Percentiles rank a stretch among this genome's conserved stretches.
Conservation (phyloP, 1,140 invertebrate species). For the Drosophila hydei region DNA sequence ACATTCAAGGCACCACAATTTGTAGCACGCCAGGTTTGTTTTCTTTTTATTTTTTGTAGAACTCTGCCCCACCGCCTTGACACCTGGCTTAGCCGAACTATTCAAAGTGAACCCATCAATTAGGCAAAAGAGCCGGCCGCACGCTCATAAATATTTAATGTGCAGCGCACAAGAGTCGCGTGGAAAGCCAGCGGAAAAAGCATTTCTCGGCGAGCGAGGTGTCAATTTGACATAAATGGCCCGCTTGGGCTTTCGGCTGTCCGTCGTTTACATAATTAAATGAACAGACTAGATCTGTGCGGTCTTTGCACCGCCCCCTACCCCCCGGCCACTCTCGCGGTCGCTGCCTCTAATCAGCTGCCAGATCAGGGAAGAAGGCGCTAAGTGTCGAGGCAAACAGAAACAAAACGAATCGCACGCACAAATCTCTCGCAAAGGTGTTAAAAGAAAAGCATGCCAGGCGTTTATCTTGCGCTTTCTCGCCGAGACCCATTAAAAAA, state of each 20-base stretch:
- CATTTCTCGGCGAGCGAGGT: constrained; percentile 52
- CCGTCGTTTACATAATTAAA: constrained; percentile 78
- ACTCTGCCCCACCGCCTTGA: constrained; percentile 22
- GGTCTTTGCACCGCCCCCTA: background rate
- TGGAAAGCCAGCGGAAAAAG: constrained; percentile 27
- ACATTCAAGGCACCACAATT: constrained; percentile 46
- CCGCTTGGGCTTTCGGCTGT: constrained; percentile 33
- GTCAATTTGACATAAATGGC: constrained; percentile 81
- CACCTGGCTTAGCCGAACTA: constrained; percentile 20
- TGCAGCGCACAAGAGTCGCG: constrained; percentile 13
- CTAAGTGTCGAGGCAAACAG: constrained; percentile 73
- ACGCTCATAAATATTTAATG: constrained; percentile 79
- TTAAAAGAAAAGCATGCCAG: constrained; percentile 76
- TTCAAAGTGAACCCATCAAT: constrained; percentile 64
- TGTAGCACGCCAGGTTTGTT: constrained; percentile 42
- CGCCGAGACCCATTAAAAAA: constrained; percentile 63
- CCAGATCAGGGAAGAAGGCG: constrained; percentile 58
- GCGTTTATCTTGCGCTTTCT: constrained; percentile 63
- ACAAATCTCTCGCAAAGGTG: constrained; percentile 81
- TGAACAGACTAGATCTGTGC: constrained; percentile 35
- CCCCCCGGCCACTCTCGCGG: constrained; percentile 5
- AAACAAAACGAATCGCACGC: constrained; percentile 58
- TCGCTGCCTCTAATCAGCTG: constrained; percentile 49
- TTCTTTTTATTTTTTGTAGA: constrained; percentile 12
- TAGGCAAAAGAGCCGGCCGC: constrained; percentile 59